These are phyloP conservation scores for Odontomachus brunneus DNA, from an alignment of 1,140 invertebrate species.

Conservation along the genomic window DNA sequence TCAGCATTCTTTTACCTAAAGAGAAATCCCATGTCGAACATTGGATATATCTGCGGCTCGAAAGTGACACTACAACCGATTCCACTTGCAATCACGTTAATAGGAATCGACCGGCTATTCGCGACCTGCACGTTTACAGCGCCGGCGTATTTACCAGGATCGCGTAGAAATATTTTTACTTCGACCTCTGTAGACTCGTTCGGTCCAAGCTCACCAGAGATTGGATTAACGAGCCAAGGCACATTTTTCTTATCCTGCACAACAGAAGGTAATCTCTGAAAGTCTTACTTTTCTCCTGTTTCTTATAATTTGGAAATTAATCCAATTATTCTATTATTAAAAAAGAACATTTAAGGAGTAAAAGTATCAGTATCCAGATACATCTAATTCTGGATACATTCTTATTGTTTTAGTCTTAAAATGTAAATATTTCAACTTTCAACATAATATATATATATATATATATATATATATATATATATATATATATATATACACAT, in stretches of 20 bases:
- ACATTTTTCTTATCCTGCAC: slow-evolving; percentile 67
- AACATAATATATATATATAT: too few relatives aligned
- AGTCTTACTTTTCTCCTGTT: neutral
- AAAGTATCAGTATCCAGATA: too few relatives aligned
- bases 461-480: too few relatives aligned
- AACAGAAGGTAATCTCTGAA: neutral
- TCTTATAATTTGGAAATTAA: neutral
- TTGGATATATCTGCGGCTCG: slow-evolving; percentile 81
- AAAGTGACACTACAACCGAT: slow-evolving; percentile 81
- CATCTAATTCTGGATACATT: too few relatives aligned
- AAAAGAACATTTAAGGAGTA: too few relatives aligned
- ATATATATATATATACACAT: too few relatives aligned
- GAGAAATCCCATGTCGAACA: slow-evolving; percentile 80
- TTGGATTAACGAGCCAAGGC: slow-evolving; percentile 65
- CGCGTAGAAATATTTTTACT: slow-evolving; percentile 76
- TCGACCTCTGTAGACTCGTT: slow-evolving; percentile 70
- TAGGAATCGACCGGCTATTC: slow-evolving; percentile 69
- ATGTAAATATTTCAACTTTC: too few relatives aligned
- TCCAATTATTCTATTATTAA: too few relatives aligned
- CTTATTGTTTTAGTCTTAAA: too few relatives aligned
- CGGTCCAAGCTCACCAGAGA: slow-evolving; percentile 67
- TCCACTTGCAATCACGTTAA: slow-evolving; percentile 77
- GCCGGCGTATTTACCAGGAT: slow-evolving; percentile 77
- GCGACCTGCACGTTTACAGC: slow-evolving; percentile 73
- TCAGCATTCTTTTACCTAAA: slow-evolving; percentile 73